These are phyloP conservation scores for Rhea pennata DNA, from an alignment of 2,113 vertebrate genomes.

Conservation along the genomic window DNA sequence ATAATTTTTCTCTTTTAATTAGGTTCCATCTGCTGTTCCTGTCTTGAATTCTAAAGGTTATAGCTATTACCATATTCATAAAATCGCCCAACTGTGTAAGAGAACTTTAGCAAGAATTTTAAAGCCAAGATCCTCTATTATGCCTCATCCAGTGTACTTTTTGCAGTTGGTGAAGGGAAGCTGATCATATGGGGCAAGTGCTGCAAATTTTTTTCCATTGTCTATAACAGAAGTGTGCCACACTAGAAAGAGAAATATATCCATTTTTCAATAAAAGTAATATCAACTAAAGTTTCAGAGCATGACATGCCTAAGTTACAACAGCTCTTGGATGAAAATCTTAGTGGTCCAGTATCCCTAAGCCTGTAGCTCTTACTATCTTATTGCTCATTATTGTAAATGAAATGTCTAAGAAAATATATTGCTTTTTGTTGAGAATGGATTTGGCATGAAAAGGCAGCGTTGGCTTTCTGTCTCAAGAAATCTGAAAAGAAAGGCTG, in stretches of 20 bases:
- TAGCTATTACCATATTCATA: slow-evolving; percentile 77
- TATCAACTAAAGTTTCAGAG: not conserved
- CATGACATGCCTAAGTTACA: not conserved
- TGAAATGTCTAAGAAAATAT: not conserved
- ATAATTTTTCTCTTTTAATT: slow-evolving; percentile 80
- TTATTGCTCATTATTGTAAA: not conserved
- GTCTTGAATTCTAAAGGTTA: slow-evolving; percentile 78
- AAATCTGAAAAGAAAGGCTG: slow-evolving; percentile 46
- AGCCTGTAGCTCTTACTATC: not conserved
- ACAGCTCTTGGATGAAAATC: not conserved
- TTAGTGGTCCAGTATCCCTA: not conserved
- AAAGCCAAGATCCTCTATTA: slow-evolving; percentile 63
- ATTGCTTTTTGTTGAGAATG: not conserved
- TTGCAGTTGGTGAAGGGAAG: slow-evolving; percentile 16
- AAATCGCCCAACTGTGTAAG: slow-evolving; percentile 73
- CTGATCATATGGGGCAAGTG: not conserved
- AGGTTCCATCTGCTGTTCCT: slow-evolving; percentile 74
- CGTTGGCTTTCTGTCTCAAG: slow-evolving; percentile 56
- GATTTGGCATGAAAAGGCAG: slow-evolving; percentile 8
- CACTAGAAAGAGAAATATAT: not conserved
- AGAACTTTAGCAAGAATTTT: slow-evolving; percentile 58
- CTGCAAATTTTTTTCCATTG: slow-evolving; percentile 18
- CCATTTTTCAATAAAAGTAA: not conserved
- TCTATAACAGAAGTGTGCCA: slow-evolving; percentile 13
- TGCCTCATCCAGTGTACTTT: slow-evolving; percentile 37